Base-by-base conservation (phyloP, 2,888 invertebrate species). In the Meiosimyza platycephala region DNA sequence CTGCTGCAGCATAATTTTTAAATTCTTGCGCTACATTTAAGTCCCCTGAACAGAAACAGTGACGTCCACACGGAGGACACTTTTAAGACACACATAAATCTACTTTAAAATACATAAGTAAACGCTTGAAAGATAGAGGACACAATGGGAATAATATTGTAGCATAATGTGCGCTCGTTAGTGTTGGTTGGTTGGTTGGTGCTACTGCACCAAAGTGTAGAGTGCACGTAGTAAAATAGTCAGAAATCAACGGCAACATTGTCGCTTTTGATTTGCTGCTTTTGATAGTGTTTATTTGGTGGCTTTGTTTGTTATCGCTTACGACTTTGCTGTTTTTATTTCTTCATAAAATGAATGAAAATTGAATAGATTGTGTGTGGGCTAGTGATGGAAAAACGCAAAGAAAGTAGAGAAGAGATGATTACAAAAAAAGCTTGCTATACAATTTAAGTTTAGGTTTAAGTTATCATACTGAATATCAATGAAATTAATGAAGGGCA, bases 91-190 rank as follows among this genome's bases (percentile, higher is more conserved):
- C 78, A 78, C 83, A 83, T 82, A 84, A 84, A 84, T 83, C 83
- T 83, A 83, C 84, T 83, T 83, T 81, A 82, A 82, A 82, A 80
- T 81, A 80, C 78, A 75, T 18, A 68, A 70, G 57, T 66, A 47
- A 64, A 75, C 72, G 70, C 15, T 72, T 59, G 50, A 71, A 73
- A 70, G 73, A 75, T 70, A 72, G 22, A 22, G 22, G 47, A 65
- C 55, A 50, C 48, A 73, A 72, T 78, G 79, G 82, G 33, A 40
- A 67, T 67, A 70, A 72, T 79, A 84, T 82, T 83, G 81, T 84
- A 77, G 78, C 83, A 76, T 83, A 83, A 83, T 84, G 83, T 81
- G 76, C 79, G 83, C 84, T 83, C 83, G 82, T 83, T 83, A 83
- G 83, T 78, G 78, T 64, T 18, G 22, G 47, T 22, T 69, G 12